Evolutionary conservation across 2,797 vertebrate species (phyloP).

Genomic region (Enteromius afrohamiltoni): DNA sequence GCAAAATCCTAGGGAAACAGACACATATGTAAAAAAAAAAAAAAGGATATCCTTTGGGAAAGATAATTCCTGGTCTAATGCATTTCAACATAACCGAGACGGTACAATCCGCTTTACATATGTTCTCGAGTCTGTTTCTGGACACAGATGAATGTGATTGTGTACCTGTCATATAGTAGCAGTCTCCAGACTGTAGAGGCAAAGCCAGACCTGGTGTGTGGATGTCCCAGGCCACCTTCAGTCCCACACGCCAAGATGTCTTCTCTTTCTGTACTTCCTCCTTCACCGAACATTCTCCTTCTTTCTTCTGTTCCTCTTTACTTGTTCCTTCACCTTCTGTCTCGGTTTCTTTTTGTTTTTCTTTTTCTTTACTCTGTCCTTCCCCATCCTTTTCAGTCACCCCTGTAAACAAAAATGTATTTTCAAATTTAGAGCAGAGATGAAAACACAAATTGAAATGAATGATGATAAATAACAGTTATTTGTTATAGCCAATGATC

Average conservation of each 20-base stretch:
- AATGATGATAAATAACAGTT: not conserved
- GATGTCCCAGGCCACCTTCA: slow-evolving; percentile 98
- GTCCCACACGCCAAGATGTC: slow-evolving; percentile 87
- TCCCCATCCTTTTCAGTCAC: slow-evolving; percentile 37
- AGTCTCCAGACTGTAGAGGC: slow-evolving; percentile 92
- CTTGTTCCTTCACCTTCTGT: slow-evolving; percentile 46
- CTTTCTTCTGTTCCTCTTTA: slow-evolving; percentile 37
- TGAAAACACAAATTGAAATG: not conserved
- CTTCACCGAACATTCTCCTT: slow-evolving; percentile 53
- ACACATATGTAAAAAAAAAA: slow-evolving; percentile 22
- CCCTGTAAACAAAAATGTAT: slow-evolving; percentile 8
- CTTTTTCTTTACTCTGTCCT: slow-evolving; percentile 57
- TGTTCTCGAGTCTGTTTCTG: slow-evolving; percentile 21
- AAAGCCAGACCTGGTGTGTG: slow-evolving; percentile 91
- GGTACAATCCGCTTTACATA: not conserved
- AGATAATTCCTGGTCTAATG: slow-evolving; percentile 65
- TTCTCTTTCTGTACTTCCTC: slow-evolving; percentile 76
- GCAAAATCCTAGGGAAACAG: slow-evolving; percentile 22
- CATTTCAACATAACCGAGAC: slow-evolving; percentile 59
- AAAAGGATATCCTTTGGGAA: slow-evolving; percentile 62
- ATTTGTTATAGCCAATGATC: not conserved
- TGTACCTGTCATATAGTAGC: slow-evolving; percentile 97
- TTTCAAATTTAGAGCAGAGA: not conserved
- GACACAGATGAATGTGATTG: slow-evolving; percentile 28
- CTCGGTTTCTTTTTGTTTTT: slow-evolving; percentile 61